A percentile compares a stretch with the other conserved stretches of the same genome.
These are phyloP conservation scores for Mythimna ferrago DNA, from an alignment of 2,888 invertebrate genomes.

Conservation along the genomic window DNA sequence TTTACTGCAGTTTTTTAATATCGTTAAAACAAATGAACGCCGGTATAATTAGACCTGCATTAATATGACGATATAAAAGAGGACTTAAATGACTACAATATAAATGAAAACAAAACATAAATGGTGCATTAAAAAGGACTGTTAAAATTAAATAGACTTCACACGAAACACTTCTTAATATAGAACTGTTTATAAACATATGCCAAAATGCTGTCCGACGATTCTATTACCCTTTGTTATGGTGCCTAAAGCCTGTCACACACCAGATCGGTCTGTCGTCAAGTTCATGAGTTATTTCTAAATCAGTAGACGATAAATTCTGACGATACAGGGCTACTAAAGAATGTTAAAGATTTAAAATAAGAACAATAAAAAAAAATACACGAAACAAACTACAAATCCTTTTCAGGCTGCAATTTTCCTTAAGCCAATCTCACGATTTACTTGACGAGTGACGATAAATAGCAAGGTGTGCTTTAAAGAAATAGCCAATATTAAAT, in stretches of 20 bases:
- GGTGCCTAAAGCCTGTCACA: background rate
- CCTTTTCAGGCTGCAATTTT: constrained; percentile 33
- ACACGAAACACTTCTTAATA: constrained; percentile 1
- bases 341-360: constrained; percentile 1
- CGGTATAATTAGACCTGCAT: constrained; percentile 31
- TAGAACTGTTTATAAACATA: background rate
- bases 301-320: constrained; percentile 24
- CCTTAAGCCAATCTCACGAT: constrained; percentile 25
- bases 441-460: constrained; percentile 21
- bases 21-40: constrained; percentile 6
- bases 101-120: constrained; percentile 13
- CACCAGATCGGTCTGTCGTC: background rate
- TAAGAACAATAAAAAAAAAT: background rate
- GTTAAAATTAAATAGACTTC: background rate
- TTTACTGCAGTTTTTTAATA: constrained; percentile 32
- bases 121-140: background rate
- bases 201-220: background rate
- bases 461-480: constrained; percentile 28
- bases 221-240: constrained; percentile 10
- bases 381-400: constrained; percentile 6
- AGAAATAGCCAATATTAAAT: constrained; percentile 51
- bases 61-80: constrained; percentile 17
- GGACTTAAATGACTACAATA: background rate
- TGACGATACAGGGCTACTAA: background rate
- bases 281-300: constrained; percentile 13